Conservation (phyloP, 2,113 vertebrate species). For the Toxotes jaculatrix region DNA sequence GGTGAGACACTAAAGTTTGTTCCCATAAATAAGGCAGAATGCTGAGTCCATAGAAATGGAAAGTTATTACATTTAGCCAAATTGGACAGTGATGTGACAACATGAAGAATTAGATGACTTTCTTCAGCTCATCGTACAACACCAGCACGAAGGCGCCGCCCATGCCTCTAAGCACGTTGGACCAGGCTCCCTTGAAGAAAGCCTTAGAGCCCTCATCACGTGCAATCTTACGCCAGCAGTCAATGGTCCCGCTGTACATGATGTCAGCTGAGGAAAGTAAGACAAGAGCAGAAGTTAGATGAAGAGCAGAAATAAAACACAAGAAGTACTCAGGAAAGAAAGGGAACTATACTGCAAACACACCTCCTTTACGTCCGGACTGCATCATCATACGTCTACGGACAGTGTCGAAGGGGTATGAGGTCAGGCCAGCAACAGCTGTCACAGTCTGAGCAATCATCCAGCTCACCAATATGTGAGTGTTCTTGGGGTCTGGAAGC, state of each 20-base stretch:
- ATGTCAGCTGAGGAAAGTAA: constrained; percentile 87
- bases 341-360: constrained; percentile 39
- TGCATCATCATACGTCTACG: constrained; percentile 98
- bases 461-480: constrained; percentile 94
- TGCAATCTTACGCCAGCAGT: constrained; percentile 96
- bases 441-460: constrained; percentile 94
- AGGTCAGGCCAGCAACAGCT: constrained; percentile 88
- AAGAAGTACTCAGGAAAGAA: no score
- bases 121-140: constrained; percentile 96
- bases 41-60: constrained; percentile 88
- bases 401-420: constrained; percentile 96
- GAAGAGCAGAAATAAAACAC: background rate
- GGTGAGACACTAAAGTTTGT: constrained; percentile 82
- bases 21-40: constrained; percentile 88
- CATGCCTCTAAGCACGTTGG: constrained; percentile 95
- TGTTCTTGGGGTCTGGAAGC: constrained; percentile 95
- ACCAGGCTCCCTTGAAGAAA: constrained; percentile 97
- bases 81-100: constrained; percentile 77
- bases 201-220: constrained; percentile 92
- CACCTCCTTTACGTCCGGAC: constrained; percentile 94
- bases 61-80: constrained; percentile 89
- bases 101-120: constrained; percentile 85
- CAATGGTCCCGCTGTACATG: constrained; percentile 93
- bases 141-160: constrained; percentile 95
- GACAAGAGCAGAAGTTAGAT: background rate